Evolutionary conservation across 2,888 invertebrate species (phyloP).

Genomic region (Cosmopolites sordidus): DNA sequence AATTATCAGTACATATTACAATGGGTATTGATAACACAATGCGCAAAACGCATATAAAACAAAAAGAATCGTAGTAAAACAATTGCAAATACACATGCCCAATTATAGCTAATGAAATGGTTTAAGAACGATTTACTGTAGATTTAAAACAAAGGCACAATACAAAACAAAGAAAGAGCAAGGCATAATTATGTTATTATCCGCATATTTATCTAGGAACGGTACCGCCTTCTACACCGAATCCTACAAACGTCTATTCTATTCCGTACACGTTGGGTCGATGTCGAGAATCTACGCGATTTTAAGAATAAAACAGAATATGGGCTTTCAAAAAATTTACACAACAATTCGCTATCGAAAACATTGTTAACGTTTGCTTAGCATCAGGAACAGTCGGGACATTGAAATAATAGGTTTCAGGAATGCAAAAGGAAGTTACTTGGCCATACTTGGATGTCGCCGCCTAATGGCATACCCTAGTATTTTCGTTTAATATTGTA

Average conservation of each 20-base stretch:
- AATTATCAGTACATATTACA: too few species aligned
- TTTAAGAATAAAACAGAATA: constrained; percentile 10
- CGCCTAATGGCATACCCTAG: not conserved
- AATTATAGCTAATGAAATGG: constrained; percentile 1
- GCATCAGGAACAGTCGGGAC: constrained; percentile 2
- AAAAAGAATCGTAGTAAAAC: too few species aligned
- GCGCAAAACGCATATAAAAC: too few species aligned
- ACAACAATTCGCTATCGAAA: constrained; percentile 7
- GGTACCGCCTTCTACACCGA: constrained; percentile 7
- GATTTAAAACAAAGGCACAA: not conserved
- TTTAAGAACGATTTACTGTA: not conserved
- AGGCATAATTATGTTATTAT: constrained; percentile 13
- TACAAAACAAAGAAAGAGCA: constrained; percentile 5
- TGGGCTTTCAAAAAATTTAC: constrained; percentile 7
- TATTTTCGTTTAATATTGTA: not conserved
- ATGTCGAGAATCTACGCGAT: constrained; percentile 8
- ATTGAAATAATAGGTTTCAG: constrained; percentile 8
- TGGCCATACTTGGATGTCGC: not conserved
- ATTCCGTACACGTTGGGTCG: constrained; percentile 3
- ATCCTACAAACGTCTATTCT: constrained; percentile 9
- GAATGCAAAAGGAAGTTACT: constrained; percentile 5
- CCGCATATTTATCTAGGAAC: constrained; percentile 10
- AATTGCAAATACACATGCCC: not conserved
- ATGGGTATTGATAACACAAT: too few species aligned
- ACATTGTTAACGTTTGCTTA: constrained; percentile 13